Evolutionary conservation across 2,888 invertebrate species (phyloP), one percentile per base, ranked within the genome.

Genomic region (Andrena bicolor): DNA sequence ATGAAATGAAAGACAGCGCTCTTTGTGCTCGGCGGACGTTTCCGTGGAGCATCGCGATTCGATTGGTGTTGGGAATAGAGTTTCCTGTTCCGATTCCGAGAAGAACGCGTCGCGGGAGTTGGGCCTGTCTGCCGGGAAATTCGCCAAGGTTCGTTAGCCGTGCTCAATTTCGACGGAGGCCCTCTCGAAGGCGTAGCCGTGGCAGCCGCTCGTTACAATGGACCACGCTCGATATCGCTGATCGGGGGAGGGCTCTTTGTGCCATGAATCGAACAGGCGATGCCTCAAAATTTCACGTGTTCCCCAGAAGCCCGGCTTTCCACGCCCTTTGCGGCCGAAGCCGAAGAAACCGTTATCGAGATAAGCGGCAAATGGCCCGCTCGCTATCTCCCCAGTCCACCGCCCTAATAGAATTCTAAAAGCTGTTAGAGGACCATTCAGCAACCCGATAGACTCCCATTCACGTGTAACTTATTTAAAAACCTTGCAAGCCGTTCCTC

Each of bases 101-200:
- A 76, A 73, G 66, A 61, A 66, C 56, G 65, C 35, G 68, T 32
- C 41, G 16, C 41, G 16, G 41, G 41, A 32, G 20, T 35, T 26
- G 65, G 61, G 76, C 66, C 56, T 65, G 68, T 61, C 72, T 75
- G 65, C 71, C 69, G 82, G 82, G 81, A 82, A 76, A 82, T 82
- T 75, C 83, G 74, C 77, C 81, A 73, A 77, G 82, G 70, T 81
- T 80, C 83, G 77, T 83, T 83, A 83, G 76, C 41, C 35, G 4
- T 69, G 20, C 66, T 81, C 83, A 60, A 75, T 72, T 83, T 60
- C 76, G 23, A 53, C 32, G 48, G 60, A 65, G 63, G 71, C 60
- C 53, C 66, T 71, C 77, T 73, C 16, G 69, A 73, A 66, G 32
- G 65, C 66, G 65, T 69, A 56, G 35, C 61, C 51, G 73, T 61